phyloP scores from a whole-genome alignment of 2,888 invertebrate genomes.

The Agonopterix arenella region DNA sequence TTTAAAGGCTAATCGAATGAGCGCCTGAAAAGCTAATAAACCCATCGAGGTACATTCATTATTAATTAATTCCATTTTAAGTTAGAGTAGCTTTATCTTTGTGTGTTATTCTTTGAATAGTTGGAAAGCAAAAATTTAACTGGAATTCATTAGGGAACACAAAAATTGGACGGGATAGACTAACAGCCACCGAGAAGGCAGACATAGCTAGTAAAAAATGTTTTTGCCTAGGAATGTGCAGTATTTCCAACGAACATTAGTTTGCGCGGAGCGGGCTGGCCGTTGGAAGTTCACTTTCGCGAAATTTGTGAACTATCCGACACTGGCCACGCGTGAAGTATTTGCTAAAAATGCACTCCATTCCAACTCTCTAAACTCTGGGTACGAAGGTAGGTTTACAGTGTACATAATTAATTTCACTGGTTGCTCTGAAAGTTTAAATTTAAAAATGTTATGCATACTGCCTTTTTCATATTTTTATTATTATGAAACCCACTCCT shows the following conservation, averaged over 20 bases:
- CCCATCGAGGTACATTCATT: no score
- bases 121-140: no score
- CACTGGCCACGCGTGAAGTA: slow-evolving; percentile 36
- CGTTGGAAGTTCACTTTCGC: slow-evolving; percentile 30
- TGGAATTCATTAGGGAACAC: background rate
- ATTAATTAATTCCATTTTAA: no score
- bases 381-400: no score
- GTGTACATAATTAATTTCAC: no score
- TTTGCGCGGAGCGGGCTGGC: slow-evolving; percentile 15
- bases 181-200: background rate
- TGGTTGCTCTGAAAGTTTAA: no score
- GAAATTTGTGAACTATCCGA: slow-evolving; percentile 38
- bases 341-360: slow-evolving; percentile 38
- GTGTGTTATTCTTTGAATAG: no score
- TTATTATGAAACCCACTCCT: no score
- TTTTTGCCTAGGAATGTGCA: slow-evolving; percentile 30
- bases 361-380: slow-evolving; percentile 11
- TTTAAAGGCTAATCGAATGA: background rate
- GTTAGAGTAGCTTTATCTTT: no score
- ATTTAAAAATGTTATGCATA: no score
- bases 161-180: background rate
- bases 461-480: no score
- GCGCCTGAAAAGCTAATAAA: no score
- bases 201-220: slow-evolving; percentile 20
- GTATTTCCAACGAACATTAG: slow-evolving; percentile 32